Conservation (phyloP, 2,888 invertebrate genomes). For the Pyrrhosoma nymphula region DNA sequence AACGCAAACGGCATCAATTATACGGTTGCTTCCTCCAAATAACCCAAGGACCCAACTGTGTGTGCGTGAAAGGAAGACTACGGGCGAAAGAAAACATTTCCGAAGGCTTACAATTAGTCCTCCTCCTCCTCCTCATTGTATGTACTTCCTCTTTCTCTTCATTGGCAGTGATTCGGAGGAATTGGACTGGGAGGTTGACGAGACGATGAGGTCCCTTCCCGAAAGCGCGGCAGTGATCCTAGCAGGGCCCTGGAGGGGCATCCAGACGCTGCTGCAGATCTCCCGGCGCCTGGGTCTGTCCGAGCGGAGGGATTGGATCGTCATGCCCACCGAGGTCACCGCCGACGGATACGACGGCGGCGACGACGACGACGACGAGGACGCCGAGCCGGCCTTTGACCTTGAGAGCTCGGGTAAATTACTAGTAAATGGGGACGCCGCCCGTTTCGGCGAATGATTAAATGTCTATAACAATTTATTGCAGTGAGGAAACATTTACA, state of each 20-base stretch:
- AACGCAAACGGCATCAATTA: too few species aligned
- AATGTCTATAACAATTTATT: too few species aligned
- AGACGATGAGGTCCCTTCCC: slow-evolving; percentile 46
- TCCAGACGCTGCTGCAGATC: slow-evolving; percentile 31
- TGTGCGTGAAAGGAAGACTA: too few species aligned
- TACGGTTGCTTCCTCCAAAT: too few species aligned
- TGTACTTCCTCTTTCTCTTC: background rate
- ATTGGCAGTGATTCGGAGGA: slow-evolving; percentile 44
- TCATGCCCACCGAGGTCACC: slow-evolving; percentile 28
- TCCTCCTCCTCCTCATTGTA: too few species aligned
- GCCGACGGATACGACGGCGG: background rate
- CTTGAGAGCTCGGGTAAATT: slow-evolving; percentile 37
- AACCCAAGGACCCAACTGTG: too few species aligned
- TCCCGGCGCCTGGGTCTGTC: slow-evolving; percentile 40
- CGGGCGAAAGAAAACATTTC: too few species aligned
- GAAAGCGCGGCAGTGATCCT: slow-evolving; percentile 39
- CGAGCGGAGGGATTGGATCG: slow-evolving; percentile 49
- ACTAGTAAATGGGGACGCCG: background rate
- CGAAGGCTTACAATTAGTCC: too few species aligned
- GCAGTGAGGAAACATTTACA: too few species aligned
- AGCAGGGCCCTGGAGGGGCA: slow-evolving; percentile 54
- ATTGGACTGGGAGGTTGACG: slow-evolving; percentile 57
- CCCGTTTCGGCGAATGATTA: too few species aligned
- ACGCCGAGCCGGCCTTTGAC: slow-evolving; percentile 38
- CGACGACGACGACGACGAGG: background rate